Conservation (phyloP, 2,888 invertebrate species). For the Neoascia interrupta region DNA sequence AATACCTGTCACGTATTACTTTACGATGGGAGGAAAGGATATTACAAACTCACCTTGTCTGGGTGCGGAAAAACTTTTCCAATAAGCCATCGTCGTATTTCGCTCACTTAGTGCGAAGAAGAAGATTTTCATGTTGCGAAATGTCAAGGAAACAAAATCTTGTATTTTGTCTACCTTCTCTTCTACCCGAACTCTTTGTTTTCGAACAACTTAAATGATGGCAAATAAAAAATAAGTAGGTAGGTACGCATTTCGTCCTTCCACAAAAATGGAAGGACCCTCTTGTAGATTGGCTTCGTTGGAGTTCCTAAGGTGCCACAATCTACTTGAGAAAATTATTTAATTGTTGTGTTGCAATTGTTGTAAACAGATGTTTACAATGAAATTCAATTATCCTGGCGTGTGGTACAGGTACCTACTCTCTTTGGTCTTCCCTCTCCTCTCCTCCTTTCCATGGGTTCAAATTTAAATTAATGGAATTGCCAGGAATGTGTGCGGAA, state of each 20-base stretch:
- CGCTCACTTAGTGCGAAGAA: conserved; percentile 33
- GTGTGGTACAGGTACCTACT: conserved; percentile 13
- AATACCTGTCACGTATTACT: too few species aligned
- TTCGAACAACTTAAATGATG: too few species aligned
- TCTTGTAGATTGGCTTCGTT: neutral
- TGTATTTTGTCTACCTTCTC: conserved; percentile 10
- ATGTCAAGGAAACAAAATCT: conserved; percentile 27
- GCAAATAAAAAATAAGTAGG: too few species aligned
- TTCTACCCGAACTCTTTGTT: too few species aligned
- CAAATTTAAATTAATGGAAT: conserved; percentile 34
- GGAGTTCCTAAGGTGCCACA: neutral
- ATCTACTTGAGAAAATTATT: neutral
- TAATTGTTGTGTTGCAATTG: conserved; percentile 53
- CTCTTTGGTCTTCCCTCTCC: neutral
- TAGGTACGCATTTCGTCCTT: neutral
- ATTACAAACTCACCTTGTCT: too few species aligned
- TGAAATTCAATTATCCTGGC: conserved; percentile 51
- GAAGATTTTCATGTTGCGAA: conserved; percentile 35
- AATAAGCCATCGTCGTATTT: conserved; percentile 50
- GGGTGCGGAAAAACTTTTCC: conserved; percentile 41
- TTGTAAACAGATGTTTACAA: conserved; percentile 51
- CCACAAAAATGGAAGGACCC: neutral
- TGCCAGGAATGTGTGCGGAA: conserved; percentile 2
- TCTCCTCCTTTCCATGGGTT: conserved; percentile 26
- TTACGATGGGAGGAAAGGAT: too few species aligned